phyloP scores from a whole-genome alignment of 2,113 vertebrate species.

The Actinemys pallida region DNA sequence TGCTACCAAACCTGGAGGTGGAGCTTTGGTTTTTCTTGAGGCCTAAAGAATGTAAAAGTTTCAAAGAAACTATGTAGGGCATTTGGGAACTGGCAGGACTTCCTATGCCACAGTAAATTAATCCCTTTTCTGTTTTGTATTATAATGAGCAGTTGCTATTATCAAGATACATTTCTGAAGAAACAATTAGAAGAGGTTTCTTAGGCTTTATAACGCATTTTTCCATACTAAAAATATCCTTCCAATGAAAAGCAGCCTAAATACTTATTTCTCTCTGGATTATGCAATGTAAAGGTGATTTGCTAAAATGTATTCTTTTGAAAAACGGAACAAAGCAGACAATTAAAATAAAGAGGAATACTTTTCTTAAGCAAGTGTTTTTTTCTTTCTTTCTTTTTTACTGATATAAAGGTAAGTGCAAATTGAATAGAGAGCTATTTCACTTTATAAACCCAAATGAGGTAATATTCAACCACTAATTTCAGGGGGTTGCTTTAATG shows the following conservation, averaged over 20 bases:
- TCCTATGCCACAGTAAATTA: slow-evolving; percentile 73
- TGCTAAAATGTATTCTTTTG: slow-evolving; percentile 27
- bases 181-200: slow-evolving; percentile 54
- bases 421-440: not conserved
- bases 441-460: not conserved
- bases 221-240: slow-evolving; percentile 48
- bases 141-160: slow-evolving; percentile 65
- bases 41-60: slow-evolving; percentile 78
- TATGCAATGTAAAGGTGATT: slow-evolving; percentile 46
- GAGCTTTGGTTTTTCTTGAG: slow-evolving; percentile 89
- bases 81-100: slow-evolving; percentile 74
- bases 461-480: not conserved
- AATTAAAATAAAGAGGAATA: slow-evolving; percentile 27
- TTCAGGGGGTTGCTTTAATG: not conserved
- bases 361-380: not conserved
- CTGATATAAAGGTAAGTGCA: not conserved
- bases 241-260: slow-evolving; percentile 31
- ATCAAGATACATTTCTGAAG: slow-evolving; percentile 73
- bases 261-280: slow-evolving; percentile 10
- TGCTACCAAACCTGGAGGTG: slow-evolving; percentile 92
- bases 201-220: slow-evolving; percentile 55
- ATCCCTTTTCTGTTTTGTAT: slow-evolving; percentile 68
- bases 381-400: not conserved
- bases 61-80: slow-evolving; percentile 71
- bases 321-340: slow-evolving; percentile 22